phyloP scores from a whole-genome alignment of 2,888 invertebrate species.

The Drosophila bunnanda region DNA sequence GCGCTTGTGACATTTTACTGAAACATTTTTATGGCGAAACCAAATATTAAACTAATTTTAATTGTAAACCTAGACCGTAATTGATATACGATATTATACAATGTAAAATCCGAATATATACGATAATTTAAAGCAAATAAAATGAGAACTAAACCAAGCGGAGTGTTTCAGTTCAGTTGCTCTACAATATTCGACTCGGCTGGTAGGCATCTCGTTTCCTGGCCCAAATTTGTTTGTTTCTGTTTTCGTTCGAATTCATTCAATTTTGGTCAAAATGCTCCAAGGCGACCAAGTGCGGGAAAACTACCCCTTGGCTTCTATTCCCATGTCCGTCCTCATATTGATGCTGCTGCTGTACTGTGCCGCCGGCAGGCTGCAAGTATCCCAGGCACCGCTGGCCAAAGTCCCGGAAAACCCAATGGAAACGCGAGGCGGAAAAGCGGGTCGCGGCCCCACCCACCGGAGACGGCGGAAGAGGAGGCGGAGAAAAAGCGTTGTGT shows the following conservation, averaged over 20 bases:
- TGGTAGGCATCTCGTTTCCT: conserved; percentile 22
- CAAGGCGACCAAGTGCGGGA: conserved; percentile 6
- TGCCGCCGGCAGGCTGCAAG: background rate
- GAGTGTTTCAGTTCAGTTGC: background rate
- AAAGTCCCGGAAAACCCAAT: conserved; percentile 5
- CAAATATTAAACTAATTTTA: conserved; percentile 56
- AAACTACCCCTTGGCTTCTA: conserved; percentile 21
- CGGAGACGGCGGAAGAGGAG: background rate
- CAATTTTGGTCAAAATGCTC: conserved; percentile 19
- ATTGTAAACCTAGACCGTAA: conserved; percentile 66
- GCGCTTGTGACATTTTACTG: conserved; percentile 63
- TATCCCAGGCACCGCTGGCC: background rate
- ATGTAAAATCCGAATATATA: conserved; percentile 56
- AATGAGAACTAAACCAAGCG: conserved; percentile 51
- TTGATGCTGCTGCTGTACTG: conserved; percentile 40
- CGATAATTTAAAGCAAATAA: conserved; percentile 48
- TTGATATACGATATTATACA: conserved; percentile 49
- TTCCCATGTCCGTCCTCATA: conserved; percentile 41
- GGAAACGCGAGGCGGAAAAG: conserved; percentile 6
- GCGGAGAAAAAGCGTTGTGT: background rate
- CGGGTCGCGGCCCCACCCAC: background rate
- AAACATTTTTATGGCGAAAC: conserved; percentile 31
- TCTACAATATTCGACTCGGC: background rate
- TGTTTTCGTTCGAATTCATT: conserved; percentile 8
- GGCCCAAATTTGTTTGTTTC: conserved; percentile 31